Percentiles rank a stretch among this genome's conserved stretches.
These are phyloP conservation scores for Bombyx mandarina DNA, from an alignment of 1,140 invertebrate species.

Conservation along the genomic window DNA sequence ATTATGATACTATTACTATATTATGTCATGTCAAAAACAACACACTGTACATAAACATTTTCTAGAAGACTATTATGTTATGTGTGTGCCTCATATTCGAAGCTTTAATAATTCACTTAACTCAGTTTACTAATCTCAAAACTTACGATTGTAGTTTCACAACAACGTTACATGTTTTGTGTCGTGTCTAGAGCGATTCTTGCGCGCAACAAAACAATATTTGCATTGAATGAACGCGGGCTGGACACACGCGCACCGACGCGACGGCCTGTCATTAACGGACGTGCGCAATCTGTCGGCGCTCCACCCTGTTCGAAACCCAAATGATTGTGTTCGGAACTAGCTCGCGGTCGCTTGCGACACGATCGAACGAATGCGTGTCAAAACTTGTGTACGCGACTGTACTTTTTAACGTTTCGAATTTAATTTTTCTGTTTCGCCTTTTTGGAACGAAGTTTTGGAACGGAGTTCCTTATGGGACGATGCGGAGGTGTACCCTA, in stretches of 20 bases:
- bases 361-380: conserved; percentile 20
- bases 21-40: neutral
- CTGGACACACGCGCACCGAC: conserved; percentile 42
- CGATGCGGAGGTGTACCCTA: too few species aligned
- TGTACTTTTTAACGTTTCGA: conserved; percentile 12
- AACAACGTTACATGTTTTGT: neutral
- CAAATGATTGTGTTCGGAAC: conserved; percentile 52
- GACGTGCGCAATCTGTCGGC: conserved; percentile 48
- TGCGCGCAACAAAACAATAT: conserved; percentile 20
- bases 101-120: too few species aligned
- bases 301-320: conserved; percentile 41
- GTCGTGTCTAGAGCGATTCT: conserved; percentile 27
- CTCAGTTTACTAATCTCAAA: neutral
- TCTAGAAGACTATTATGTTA: too few species aligned
- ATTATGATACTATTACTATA: neutral
- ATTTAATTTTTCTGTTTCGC: too few species aligned
- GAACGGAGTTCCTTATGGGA: too few species aligned
- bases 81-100: too few species aligned
- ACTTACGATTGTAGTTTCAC: too few species aligned
- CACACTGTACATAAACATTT: neutral
- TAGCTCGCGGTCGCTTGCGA: conserved; percentile 29
- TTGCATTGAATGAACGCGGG: conserved; percentile 62
- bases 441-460: too few species aligned
- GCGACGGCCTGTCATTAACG: conserved; percentile 59
- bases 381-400: conserved; percentile 10